Evolutionary conservation across 2,888 invertebrate species (phyloP).

Genomic region (Pyrochroa serraticornis): DNA sequence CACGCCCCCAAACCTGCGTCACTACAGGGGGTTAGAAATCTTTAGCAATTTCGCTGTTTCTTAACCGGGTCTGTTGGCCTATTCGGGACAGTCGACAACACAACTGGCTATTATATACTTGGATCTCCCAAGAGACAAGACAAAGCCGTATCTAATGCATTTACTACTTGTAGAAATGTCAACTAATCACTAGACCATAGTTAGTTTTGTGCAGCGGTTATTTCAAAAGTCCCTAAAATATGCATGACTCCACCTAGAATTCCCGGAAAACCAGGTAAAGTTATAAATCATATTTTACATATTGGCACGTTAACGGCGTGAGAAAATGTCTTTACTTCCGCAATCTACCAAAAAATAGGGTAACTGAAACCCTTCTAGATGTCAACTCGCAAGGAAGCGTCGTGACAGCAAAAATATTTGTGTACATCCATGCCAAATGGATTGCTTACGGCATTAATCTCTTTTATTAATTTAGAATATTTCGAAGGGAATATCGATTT

Average conservation of each 20-base stretch:
- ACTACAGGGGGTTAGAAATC: background rate
- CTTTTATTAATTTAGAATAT: background rate
- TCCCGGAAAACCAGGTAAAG: constrained; percentile 37
- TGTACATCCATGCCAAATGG: constrained; percentile 5
- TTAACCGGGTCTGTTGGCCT: no score
- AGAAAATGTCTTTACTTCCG: constrained; percentile 40
- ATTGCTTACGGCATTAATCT: constrained; percentile 15
- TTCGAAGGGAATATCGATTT: background rate
- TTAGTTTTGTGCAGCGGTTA: constrained; percentile 12
- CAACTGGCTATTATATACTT: constrained; percentile 13
- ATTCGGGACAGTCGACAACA: no score
- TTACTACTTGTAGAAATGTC: constrained; percentile 31
- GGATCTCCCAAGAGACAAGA: constrained; percentile 5
- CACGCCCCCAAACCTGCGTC: background rate
- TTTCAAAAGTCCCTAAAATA: constrained; percentile 40
- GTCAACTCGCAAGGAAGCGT: constrained; percentile 15
- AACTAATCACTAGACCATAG: constrained; percentile 27
- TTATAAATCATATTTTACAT: constrained; percentile 44
- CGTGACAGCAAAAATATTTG: constrained; percentile 22
- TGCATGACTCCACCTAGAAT: constrained; percentile 46
- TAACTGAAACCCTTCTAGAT: constrained; percentile 12
- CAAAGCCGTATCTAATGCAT: constrained; percentile 7
- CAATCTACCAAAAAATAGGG: constrained; percentile 8
- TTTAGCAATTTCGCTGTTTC: background rate
- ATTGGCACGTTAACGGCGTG: constrained; percentile 41